phyloP scores from a whole-genome alignment of 2,113 vertebrate species.

The Ifrita kowaldi region DNA sequence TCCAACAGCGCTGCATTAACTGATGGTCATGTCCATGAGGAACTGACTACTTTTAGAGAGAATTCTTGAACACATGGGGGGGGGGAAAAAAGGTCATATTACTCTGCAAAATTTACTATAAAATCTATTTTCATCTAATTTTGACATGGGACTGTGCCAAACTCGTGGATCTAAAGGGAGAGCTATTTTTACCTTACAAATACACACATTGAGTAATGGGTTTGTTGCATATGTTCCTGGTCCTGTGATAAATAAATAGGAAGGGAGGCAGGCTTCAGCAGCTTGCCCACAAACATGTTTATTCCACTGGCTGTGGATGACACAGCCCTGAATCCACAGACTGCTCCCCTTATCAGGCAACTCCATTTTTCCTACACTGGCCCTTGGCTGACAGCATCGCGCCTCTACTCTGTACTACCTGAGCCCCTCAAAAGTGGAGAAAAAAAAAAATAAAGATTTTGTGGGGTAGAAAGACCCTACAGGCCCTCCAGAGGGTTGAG shows the following conservation, averaged over 20 bases:
- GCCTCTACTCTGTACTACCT: neutral
- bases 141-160: neutral
- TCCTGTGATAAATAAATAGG: neutral
- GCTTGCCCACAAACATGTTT: neutral
- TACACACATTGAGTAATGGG: neutral
- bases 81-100: neutral
- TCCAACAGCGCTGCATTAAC: neutral
- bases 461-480: neutral
- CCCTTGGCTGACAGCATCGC: accelerated
- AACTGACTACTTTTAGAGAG: neutral
- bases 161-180: neutral
- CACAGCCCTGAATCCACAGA: neutral
- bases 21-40: neutral
- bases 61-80: neutral
- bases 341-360: neutral
- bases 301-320: neutral
- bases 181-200: neutral
- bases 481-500: neutral
- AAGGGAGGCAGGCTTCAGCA: neutral
- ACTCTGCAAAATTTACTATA: slow-evolving; percentile 1
- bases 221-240: neutral
- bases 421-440: accelerated
- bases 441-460: neutral
- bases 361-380: neutral
- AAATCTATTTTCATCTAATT: slow-evolving; percentile 3